Conservation (phyloP, 1,140 invertebrate genomes). For the Acromyrmex echinatior region DNA sequence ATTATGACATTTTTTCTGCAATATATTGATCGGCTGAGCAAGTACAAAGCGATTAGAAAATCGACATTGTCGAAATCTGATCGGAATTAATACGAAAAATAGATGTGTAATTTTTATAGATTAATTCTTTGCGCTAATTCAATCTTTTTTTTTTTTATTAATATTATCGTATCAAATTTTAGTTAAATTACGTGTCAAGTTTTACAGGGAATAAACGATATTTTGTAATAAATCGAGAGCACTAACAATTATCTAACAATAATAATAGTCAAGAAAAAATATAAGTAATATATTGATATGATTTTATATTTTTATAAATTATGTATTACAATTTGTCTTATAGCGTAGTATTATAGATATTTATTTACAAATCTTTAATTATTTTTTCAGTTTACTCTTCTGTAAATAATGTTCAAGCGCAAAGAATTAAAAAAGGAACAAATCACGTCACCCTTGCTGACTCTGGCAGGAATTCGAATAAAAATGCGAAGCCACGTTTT, state of each 20-base stretch:
- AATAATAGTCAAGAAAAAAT: neutral
- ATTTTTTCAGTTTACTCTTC: neutral
- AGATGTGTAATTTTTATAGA: conserved; percentile 7
- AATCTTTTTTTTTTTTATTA: too few species aligned
- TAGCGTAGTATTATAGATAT: neutral
- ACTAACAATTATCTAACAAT: conserved; percentile 8
- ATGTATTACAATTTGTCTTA: neutral
- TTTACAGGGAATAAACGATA: neutral
- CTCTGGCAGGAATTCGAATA: conserved; percentile 21
- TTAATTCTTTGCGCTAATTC: conserved; percentile 11
- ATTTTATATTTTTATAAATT: neutral
- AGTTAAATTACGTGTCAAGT: neutral
- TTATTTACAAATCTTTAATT: neutral
- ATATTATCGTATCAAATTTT: neutral
- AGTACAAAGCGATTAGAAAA: conserved; percentile 48
- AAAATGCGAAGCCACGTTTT: conserved; percentile 67
- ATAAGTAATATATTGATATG: neutral
- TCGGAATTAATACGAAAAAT: conserved; percentile 21
- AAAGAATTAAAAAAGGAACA: conserved; percentile 22
- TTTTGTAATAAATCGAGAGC: neutral
- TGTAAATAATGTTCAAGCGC: neutral
- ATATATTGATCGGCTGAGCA: conserved; percentile 30
- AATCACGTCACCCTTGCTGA: conserved; percentile 30
- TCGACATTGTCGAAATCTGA: conserved; percentile 42
- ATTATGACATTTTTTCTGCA: conserved; percentile 4